Conservation (phyloP, 1,140 invertebrate genomes). For the Fopius arisanus region DNA sequence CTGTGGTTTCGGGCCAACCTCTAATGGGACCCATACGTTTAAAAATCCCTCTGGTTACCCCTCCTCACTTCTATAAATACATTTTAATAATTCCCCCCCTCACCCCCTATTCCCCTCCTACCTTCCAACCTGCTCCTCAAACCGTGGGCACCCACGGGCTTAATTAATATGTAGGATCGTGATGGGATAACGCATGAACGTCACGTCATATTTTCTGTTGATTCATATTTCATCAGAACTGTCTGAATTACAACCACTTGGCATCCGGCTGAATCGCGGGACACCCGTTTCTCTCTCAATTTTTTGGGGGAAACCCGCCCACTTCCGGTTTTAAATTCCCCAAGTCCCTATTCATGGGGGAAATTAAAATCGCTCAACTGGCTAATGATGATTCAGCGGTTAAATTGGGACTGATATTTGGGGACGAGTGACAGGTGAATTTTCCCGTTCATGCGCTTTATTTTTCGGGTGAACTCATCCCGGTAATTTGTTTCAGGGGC, state of each 20-base stretch:
- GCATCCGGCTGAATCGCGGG: background rate
- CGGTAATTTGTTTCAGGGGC: background rate
- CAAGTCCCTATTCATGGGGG: background rate
- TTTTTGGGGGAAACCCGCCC: background rate
- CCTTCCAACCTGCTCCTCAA: too few species aligned
- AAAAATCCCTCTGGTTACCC: background rate
- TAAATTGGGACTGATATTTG: background rate
- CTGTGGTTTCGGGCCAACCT: constrained; percentile 46
- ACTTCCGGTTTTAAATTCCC: constrained; percentile 1
- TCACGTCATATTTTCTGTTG: constrained; percentile 5
- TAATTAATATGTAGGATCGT: background rate
- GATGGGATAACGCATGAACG: background rate
- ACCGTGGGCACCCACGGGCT: background rate
- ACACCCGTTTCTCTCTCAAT: background rate
- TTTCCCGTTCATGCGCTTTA: too few species aligned
- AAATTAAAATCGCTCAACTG: background rate
- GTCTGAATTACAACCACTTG: constrained; percentile 2
- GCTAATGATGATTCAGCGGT: background rate
- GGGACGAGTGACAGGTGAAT: too few species aligned
- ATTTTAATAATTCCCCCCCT: background rate
- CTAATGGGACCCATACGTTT: constrained; percentile 53
- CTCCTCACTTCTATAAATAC: background rate
- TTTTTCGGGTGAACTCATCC: background rate
- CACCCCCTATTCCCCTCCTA: too few species aligned
- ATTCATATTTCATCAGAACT: constrained; percentile 13